Evolutionary conservation across 2,797 vertebrate species (phyloP).

Genomic region (Rachycentron canadum): DNA sequence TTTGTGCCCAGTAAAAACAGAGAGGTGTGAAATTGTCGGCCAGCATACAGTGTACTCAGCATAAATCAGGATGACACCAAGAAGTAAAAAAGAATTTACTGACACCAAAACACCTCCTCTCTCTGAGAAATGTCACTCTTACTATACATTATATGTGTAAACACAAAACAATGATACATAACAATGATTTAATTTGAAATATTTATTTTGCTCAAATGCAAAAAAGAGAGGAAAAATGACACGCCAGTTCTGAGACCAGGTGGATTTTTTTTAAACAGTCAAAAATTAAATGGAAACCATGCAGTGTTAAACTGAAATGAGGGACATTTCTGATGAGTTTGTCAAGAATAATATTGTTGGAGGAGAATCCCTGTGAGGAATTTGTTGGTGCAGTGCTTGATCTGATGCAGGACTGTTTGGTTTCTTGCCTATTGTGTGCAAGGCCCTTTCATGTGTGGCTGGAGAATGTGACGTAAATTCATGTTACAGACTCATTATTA

Average conservation of each 20-base stretch:
- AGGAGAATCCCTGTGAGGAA: background rate
- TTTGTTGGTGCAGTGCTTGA: background rate
- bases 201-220: background rate
- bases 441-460: background rate
- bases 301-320: background rate
- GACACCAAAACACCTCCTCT: background rate
- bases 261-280: background rate
- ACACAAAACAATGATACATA: background rate
- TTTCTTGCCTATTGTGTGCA: background rate
- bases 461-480: background rate
- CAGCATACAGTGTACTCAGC: background rate
- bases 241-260: background rate
- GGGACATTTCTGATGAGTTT: background rate
- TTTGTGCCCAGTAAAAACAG: background rate
- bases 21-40: constrained; percentile 1
- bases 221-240: background rate
- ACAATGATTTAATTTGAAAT: background rate
- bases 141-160: background rate
- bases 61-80: background rate
- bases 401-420: background rate
- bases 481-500: constrained; percentile 2
- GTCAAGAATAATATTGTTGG: background rate
- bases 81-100: background rate
- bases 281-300: background rate
- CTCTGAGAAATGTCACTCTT: background rate